These are phyloP conservation scores for Chlorops oryzae DNA, from an alignment of 1,140 invertebrate genomes.

Conservation along the genomic window DNA sequence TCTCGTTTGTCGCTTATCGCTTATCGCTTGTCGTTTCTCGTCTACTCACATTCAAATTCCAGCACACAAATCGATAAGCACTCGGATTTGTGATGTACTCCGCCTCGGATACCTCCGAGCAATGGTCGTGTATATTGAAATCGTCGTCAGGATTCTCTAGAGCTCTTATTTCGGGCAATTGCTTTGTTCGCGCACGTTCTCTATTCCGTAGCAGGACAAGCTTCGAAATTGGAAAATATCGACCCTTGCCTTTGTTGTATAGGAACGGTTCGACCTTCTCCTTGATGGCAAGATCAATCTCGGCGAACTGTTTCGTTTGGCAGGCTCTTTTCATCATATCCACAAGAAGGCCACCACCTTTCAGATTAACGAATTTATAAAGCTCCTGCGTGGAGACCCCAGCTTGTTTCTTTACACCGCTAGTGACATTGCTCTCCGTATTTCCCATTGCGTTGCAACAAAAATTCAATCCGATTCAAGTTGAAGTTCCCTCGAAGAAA, in stretches of 20 bases:
- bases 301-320: slow-evolving; percentile 80
- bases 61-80: slow-evolving; percentile 79
- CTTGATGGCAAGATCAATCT: slow-evolving; percentile 83
- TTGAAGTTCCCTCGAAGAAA: too few species aligned
- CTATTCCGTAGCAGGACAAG: slow-evolving; percentile 82
- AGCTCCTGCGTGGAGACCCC: slow-evolving; percentile 71
- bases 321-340: slow-evolving; percentile 89
- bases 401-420: slow-evolving; percentile 86
- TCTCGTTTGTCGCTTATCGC: too few species aligned
- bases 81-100: slow-evolving; percentile 55
- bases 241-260: slow-evolving; percentile 87
- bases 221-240: slow-evolving; percentile 80
- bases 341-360: slow-evolving; percentile 86
- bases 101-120: slow-evolving; percentile 53
- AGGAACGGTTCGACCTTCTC: slow-evolving; percentile 85
- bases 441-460: slow-evolving; percentile 68
- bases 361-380: slow-evolving; percentile 80
- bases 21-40: too few species aligned
- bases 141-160: slow-evolving; percentile 78
- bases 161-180: slow-evolving; percentile 65
- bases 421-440: slow-evolving; percentile 86
- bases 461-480: background rate
- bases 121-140: slow-evolving; percentile 72
- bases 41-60: slow-evolving; percentile 67
- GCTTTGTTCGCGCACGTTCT: slow-evolving; percentile 71